Base-by-base conservation (phyloP, 2,113 vertebrate genomes). In the Pithys albifrons region DNA sequence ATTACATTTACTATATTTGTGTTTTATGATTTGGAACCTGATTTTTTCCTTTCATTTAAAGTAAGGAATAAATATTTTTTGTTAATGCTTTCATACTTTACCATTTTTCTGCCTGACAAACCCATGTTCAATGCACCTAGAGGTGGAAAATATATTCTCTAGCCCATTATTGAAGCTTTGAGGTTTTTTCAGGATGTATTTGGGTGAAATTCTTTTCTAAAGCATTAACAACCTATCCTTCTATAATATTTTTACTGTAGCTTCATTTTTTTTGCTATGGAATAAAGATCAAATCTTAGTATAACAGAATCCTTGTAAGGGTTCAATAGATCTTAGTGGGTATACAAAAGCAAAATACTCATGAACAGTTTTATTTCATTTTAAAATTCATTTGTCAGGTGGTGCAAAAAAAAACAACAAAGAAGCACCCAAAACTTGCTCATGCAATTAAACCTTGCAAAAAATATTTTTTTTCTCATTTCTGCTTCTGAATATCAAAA, bases 361-460 rank as follows among this genome's bases (percentile, higher is more conserved):
- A 19, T 33, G 3, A 72, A 31, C 2, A 46, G 7, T 52, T 82
- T 35, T 23, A 39, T 29, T 72, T 17, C 25, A 22, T 72, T 87
- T 65, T 55, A 43, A 71, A 75, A 45, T 7, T 43, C 67, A 14
- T 57, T 33, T 69, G 9, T 64, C 0, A 1, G 37, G 7, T 28
- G 7, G 7, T 33, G 10, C 5, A 37, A 57, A 70, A 71, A 64
- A 43, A 0, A 41, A 4, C 13, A 0, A 6, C 3, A 64, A 17
- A 22, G 17, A 64, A 51, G 0, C 6, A 1, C 2, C 6, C 12
- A 76, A 49, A 29, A 65, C 2, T 64, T 79, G 2, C 22, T 67
- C 51, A 25, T 2, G 59, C 20, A 59, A 61, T 69, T n/a, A 84
- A 77, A 48, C 1, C 2, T 29, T 39, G 22, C 5, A 43, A 43